Conservation (phyloP, 53 echinoderm and acorn worm genomes). For the Echinometra lucunter region DNA sequence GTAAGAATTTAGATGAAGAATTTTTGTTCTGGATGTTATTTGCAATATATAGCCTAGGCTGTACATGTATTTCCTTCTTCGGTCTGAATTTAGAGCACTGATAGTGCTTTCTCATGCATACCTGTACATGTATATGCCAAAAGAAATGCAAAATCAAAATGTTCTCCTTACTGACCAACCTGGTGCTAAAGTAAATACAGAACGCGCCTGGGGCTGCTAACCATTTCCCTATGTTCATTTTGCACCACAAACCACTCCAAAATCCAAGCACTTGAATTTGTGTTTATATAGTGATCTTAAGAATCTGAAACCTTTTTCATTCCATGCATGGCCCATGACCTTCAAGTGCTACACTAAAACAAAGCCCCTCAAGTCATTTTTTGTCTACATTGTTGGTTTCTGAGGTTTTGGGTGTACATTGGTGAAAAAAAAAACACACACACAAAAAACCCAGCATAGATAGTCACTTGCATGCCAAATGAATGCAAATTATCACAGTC, state of each 20-base stretch:
- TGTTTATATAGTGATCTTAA: constrained; percentile 56
- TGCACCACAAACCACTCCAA: constrained; percentile 44
- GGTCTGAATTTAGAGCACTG: not conserved
- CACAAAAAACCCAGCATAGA: not conserved
- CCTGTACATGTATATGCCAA: not conserved
- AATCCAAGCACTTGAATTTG: constrained; percentile 43
- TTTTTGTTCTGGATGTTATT: too few relatives aligned
- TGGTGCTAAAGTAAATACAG: not conserved
- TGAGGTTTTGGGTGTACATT: not conserved
- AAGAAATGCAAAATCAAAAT: not conserved
- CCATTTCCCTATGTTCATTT: constrained; percentile 43
- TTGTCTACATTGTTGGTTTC: not conserved
- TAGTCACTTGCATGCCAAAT: not conserved
- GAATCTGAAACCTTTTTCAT: constrained; percentile 51
- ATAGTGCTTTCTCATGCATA: not conserved
- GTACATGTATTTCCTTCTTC: too few relatives aligned
- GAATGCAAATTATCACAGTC: not conserved
- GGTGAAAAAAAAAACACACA: too few relatives aligned
- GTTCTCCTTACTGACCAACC: not conserved
- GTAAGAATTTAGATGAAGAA: too few relatives aligned
- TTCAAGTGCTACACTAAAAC: constrained; percentile 35
- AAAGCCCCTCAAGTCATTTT: constrained; percentile 52
- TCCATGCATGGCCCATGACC: constrained; percentile 50
- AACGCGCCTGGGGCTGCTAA: not conserved
- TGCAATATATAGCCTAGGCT: too few relatives aligned